Conservation (phyloP, 2,113 vertebrate genomes). For the Eleginops maclovinus region DNA sequence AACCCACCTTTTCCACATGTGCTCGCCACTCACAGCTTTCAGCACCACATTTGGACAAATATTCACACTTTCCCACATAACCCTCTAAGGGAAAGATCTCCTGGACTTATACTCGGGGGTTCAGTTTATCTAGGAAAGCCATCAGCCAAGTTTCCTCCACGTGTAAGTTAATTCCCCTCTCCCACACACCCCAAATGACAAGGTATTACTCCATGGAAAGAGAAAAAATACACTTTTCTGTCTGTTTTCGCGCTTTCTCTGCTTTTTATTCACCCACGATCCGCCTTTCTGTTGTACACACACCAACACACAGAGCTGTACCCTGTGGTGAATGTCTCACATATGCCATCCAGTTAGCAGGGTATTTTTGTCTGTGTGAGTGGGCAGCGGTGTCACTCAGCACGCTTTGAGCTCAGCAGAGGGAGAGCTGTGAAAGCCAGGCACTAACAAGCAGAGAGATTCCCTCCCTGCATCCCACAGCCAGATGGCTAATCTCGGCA, state of each 20-base stretch:
- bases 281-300: constrained; percentile 61
- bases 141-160: constrained; percentile 58
- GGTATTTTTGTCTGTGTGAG: constrained; percentile 79
- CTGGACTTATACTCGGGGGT: constrained; percentile 55
- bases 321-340: constrained; percentile 72
- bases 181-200: constrained; percentile 40
- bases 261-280: constrained; percentile 64
- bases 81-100: constrained; percentile 62
- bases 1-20: constrained; percentile 78
- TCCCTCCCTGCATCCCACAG: constrained; percentile 71
- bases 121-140: constrained; percentile 63
- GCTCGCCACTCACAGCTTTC: constrained; percentile 60
- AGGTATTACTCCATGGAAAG: constrained; percentile 42
- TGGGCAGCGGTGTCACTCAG: constrained; percentile 80
- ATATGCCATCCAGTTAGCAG: constrained; percentile 79
- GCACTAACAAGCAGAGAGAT: constrained; percentile 79
- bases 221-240: constrained; percentile 42
- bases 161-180: constrained; percentile 56
- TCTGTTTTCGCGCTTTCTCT: constrained; percentile 49
- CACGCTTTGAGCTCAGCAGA: constrained; percentile 73
- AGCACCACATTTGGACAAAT: constrained; percentile 69
- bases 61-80: constrained; percentile 64
- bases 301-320: constrained; percentile 56
- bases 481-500: constrained; percentile 80
- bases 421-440: constrained; percentile 79